A percentile compares a stretch with the other conserved stretches of the same genome.
Evolutionary conservation across 2,797 vertebrate genomes (phyloP).

Genomic region (Chelmon rostratus): DNA sequence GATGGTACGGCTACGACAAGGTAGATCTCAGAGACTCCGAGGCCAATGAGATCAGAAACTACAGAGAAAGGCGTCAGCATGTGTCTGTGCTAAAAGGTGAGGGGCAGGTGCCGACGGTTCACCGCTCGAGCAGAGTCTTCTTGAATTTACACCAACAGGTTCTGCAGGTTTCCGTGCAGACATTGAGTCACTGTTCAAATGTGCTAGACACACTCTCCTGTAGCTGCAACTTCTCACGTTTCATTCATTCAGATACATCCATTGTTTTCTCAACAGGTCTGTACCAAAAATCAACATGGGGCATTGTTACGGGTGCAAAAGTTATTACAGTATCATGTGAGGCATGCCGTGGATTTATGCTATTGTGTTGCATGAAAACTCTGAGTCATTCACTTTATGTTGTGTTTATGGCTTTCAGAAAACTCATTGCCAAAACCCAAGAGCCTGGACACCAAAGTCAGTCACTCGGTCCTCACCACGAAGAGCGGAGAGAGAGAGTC

Average conservation of each 20-base stretch:
- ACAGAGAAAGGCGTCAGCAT: slow-evolving; percentile 93
- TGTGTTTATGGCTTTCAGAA: slow-evolving; percentile 86
- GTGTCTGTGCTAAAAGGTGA: slow-evolving; percentile 99
- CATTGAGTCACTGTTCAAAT: slow-evolving; percentile 63
- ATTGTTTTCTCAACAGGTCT: slow-evolving; percentile 49
- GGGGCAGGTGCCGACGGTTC: slow-evolving; percentile 50
- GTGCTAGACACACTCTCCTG: slow-evolving; percentile 34
- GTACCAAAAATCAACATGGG: slow-evolving; percentile 9
- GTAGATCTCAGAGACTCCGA: slow-evolving; percentile 98
- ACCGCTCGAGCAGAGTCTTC: slow-evolving; percentile 1
- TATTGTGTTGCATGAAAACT: slow-evolving; percentile 7
- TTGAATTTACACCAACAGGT: slow-evolving; percentile 61
- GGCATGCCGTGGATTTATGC: not conserved
- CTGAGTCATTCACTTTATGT: not conserved
- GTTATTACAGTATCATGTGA: slow-evolving; percentile 43
- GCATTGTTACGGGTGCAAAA: slow-evolving; percentile 33
- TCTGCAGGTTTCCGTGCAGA: slow-evolving; percentile 69
- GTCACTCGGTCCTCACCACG: slow-evolving; percentile 89
- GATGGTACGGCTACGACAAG: slow-evolving; percentile 99
- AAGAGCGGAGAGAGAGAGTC: slow-evolving; percentile 92
- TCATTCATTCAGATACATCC: slow-evolving; percentile 61
- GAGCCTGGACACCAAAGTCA: slow-evolving; percentile 89
- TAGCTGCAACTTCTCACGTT: slow-evolving; percentile 52
- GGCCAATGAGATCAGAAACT: slow-evolving; percentile 95
- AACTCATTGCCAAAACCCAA: slow-evolving; percentile 96